Evolutionary conservation across 2,797 vertebrate species (phyloP).

Genomic region (Taeniopygia guttata): DNA sequence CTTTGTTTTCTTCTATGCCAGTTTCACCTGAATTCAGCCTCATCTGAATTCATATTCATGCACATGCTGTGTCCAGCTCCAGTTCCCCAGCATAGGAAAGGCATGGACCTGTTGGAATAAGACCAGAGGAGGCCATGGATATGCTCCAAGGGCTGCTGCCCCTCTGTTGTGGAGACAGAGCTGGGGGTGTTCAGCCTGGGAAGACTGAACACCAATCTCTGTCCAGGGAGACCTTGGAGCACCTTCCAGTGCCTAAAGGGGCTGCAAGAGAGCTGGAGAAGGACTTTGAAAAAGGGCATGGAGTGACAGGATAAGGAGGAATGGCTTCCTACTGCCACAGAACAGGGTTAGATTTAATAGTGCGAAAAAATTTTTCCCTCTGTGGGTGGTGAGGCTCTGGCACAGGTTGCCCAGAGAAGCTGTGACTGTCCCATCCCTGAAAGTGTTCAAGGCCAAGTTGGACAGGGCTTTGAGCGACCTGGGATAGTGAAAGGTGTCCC

Average conservation of each 20-base stretch:
- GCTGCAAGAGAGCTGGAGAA: neutral
- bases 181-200: neutral
- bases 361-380: neutral
- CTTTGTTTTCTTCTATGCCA: neutral
- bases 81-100: neutral
- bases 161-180: neutral
- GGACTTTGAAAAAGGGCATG: neutral
- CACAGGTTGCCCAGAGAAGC: too few relatives aligned
- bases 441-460: neutral
- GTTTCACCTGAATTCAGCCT: neutral
- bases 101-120: neutral
- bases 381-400: accelerated
- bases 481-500: neutral
- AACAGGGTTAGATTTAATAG: neutral
- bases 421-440: neutral
- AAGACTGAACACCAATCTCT: neutral
- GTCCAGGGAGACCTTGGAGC: neutral
- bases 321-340: neutral
- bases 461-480: accelerated
- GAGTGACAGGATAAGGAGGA: neutral
- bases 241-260: neutral
- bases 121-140: neutral
- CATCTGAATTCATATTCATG: neutral
- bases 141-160: neutral
- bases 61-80: neutral